phyloP scores from a whole-genome alignment of 2,797 vertebrate species.

The Notamacropus eugenii region DNA sequence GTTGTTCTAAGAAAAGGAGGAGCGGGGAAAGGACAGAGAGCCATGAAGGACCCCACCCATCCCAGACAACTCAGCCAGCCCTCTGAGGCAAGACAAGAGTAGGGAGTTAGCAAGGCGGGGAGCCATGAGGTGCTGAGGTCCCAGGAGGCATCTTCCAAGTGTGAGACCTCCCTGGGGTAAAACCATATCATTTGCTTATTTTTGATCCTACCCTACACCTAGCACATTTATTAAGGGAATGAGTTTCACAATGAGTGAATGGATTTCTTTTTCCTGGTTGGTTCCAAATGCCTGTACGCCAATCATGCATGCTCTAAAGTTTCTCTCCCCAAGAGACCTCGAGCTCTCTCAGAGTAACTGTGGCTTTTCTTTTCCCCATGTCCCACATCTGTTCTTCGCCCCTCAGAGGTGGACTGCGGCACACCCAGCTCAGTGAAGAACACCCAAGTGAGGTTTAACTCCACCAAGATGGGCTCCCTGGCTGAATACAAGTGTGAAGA shows the following conservation, averaged over 20 bases:
- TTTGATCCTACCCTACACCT: not conserved
- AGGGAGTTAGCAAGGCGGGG: not conserved
- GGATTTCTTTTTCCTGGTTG: not conserved
- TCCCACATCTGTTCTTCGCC: not conserved
- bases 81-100: not conserved
- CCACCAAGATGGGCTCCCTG: constrained; percentile 89
- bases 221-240: not conserved
- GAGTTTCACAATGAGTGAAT: not conserved
- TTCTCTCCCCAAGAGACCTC: not conserved
- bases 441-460: constrained; percentile 89
- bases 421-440: constrained; percentile 90
- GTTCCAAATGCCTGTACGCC: not conserved
- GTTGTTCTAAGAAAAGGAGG: not conserved
- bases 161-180: not conserved
- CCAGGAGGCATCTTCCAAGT: not conserved
- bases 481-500: constrained; percentile 90
- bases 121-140: not conserved
- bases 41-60: not conserved
- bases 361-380: not conserved
- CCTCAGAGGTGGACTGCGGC: constrained; percentile 91
- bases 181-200: not conserved
- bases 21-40: not conserved
- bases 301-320: not conserved
- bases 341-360: not conserved
- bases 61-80: not conserved